phyloP scores from a whole-genome alignment of 2,113 vertebrate species.

The Bufo gargarizans region DNA sequence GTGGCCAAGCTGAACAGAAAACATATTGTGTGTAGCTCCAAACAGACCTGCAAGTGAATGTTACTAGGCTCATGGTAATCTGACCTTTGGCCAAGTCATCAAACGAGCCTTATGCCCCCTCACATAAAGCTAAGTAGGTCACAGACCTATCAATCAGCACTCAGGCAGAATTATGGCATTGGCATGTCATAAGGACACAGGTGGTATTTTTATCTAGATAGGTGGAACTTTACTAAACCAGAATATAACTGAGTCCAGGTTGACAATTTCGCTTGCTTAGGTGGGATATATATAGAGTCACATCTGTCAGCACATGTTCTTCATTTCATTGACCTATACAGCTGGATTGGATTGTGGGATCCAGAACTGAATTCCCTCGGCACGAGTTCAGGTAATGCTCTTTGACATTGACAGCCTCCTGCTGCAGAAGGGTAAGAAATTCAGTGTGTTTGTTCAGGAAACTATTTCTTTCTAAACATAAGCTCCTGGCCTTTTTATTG shows the following conservation, averaged over 20 bases:
- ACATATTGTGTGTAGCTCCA: not conserved
- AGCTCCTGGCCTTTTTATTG: not conserved
- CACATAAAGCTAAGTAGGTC: not conserved
- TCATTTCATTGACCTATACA: conserved; percentile 23
- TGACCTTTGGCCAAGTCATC: conserved; percentile 10
- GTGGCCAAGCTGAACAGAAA: not conserved
- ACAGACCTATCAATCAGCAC: not conserved
- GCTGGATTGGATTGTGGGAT: conserved; percentile 15
- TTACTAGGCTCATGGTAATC: not conserved
- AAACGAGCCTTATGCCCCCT: not conserved
- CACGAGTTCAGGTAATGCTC: conserved; percentile 19
- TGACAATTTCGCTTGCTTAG: too few species aligned
- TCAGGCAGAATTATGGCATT: not conserved
- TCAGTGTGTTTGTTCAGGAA: conserved; percentile 8
- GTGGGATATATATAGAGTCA: not conserved
- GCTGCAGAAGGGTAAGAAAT: conserved; percentile 11
- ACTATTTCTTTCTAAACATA: conserved; percentile 11
- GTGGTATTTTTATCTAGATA: conserved; percentile 1
- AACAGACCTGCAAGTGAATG: not conserved
- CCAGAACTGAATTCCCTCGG: conserved; percentile 19
- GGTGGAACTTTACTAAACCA: not conserved
- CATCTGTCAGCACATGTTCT: conserved; percentile 15
- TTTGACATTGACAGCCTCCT: not conserved
- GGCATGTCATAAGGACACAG: not conserved
- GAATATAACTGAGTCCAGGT: not conserved